Base-by-base conservation (phyloP, 2,113 vertebrate species). In the Aplodontia rufa region DNA sequence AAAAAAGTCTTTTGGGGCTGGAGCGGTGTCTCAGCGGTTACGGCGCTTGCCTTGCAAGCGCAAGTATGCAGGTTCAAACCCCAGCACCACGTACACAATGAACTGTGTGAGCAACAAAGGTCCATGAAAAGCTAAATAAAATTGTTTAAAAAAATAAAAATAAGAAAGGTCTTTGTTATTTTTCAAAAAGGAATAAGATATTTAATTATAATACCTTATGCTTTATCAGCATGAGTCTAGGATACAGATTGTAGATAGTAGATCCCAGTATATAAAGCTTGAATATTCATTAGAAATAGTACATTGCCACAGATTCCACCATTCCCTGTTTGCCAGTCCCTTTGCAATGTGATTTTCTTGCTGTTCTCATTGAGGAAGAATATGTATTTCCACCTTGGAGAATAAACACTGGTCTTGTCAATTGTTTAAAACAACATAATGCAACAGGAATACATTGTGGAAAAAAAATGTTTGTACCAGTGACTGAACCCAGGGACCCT, bases 291-390 rank as follows among this genome's bases (percentile, higher is more conserved):
- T 53, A 28, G 32, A 80, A 88, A 47, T 30, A 40, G 1, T 1
- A 88, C 68, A 85, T 58, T 2, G 2, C 4, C 45, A 60, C 4
- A 66, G 49, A 49, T 55, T 17, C 42, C 3, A 74, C 7, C 1
- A 79, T 42, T 2, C 2, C 0, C 0, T 4, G 2, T 62, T 20
- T 74, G 51, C 30, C 20, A 72, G 17, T 6, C 5, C 1, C 1
- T 75, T 49, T 75, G 2, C 32, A 64, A 24, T 26, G 14, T n/a
- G 13, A 53, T 81, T 53, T 86, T 79, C 28, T 55, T 82, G 8
- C 0, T 60, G 9, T 35, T 62, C 1, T 87, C 13, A 42, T 28
- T 22, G n/a, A 53, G 3, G 4, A 64, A 3, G 37, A 87, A 7
- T 32, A 2, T 13, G 19, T 60, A 16, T 53, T n/a, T 91, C 16